Conservation (phyloP, 2,113 vertebrate genomes). For the Aix galericulata region DNA sequence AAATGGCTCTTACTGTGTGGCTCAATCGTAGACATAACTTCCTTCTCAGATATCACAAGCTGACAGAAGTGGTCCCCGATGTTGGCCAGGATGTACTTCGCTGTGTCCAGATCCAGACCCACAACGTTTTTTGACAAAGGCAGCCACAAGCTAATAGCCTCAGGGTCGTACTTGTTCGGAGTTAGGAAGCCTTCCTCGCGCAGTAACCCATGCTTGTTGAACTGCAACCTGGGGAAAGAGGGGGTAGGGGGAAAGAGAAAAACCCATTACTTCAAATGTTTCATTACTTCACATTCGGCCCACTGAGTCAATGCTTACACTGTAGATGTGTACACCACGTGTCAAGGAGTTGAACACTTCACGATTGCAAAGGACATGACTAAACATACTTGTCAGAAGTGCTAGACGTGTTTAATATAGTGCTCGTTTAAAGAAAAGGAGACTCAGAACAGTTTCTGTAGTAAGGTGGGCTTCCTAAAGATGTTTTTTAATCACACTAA, state of each 20-base stretch:
- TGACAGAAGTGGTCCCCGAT: constrained; percentile 86
- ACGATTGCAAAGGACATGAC: not conserved
- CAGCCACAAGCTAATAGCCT: constrained; percentile 82
- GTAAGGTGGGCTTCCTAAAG: not conserved
- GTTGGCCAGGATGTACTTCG: constrained; percentile 84
- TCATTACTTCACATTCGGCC: not conserved
- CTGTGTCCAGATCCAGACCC: constrained; percentile 82
- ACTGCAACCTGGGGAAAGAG: constrained; percentile 72
- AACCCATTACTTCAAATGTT: not conserved
- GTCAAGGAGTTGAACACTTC: not conserved
- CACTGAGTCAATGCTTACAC: not conserved
- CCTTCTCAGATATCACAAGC: constrained; percentile 84
- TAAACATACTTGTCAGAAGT: not conserved
- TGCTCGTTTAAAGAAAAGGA: not conserved
- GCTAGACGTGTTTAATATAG: not conserved
- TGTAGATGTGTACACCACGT: not conserved
- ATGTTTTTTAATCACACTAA: not conserved
- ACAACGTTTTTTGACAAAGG: constrained; percentile 77
- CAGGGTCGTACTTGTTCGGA: constrained; percentile 79
- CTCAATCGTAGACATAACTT: constrained; percentile 81
- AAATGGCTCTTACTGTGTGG: constrained; percentile 80
- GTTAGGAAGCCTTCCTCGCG: constrained; percentile 83
- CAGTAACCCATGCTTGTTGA: constrained; percentile 81
- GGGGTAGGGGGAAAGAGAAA: not conserved
- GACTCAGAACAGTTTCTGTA: not conserved